A percentile compares a stretch with the other conserved stretches of the same genome.
Evolutionary conservation across 1,140 invertebrate species (phyloP).

Genomic region (Apis laboriosa): DNA sequence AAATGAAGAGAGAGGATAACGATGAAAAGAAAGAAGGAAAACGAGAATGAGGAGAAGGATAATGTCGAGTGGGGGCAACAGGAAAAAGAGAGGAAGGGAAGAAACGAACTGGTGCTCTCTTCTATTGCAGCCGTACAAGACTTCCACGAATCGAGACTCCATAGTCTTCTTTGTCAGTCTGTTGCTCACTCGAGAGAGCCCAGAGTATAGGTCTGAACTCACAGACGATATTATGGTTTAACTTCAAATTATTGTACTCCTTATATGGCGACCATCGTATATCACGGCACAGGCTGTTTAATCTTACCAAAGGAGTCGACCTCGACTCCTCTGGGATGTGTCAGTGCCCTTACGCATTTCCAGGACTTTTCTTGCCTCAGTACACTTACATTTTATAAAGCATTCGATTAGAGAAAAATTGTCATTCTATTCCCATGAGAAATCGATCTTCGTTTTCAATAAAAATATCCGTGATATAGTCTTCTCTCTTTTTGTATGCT

Average conservation of each 20-base stretch:
- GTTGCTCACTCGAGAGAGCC: slow-evolving; percentile 17
- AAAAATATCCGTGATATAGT: background rate
- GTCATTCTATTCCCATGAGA: background rate
- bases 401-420: background rate
- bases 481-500: background rate
- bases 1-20: background rate
- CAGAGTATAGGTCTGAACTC: slow-evolving; percentile 36
- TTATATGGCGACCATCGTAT: slow-evolving; percentile 62
- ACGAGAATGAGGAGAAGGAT: background rate
- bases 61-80: background rate
- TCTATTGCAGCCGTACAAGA: slow-evolving; percentile 56
- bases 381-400: background rate
- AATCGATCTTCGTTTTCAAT: background rate
- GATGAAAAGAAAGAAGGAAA: slow-evolving; percentile 3
- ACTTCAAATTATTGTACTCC: slow-evolving; percentile 65
- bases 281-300: slow-evolving; percentile 54
- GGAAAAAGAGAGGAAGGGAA: slow-evolving; percentile 38
- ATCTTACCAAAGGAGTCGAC: slow-evolving; percentile 50
- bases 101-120: slow-evolving; percentile 46
- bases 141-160: slow-evolving; percentile 69
- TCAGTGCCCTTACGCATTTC: slow-evolving; percentile 29
- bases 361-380: slow-evolving; percentile 4
- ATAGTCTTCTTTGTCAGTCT: slow-evolving; percentile 55
- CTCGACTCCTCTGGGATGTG: slow-evolving; percentile 36
- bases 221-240: slow-evolving; percentile 59